Evolutionary conservation across 1,140 invertebrate genomes (phyloP), one percentile per base, ranked within the genome.

Genomic region (Leucophenga varia): DNA sequence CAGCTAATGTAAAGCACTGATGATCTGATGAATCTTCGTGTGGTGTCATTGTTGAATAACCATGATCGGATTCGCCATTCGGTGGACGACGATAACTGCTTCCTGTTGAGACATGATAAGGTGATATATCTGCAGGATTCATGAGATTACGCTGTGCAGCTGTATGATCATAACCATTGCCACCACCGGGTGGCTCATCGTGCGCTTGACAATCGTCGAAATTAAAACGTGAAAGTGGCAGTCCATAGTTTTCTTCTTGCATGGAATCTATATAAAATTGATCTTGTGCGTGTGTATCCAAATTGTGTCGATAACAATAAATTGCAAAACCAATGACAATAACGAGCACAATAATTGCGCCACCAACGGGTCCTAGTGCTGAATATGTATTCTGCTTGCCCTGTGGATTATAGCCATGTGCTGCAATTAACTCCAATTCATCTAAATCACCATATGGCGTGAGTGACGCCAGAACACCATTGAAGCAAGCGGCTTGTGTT

Each of bases 31-130:
- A 85, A 65, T 95, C 92, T 55, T 93, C 90, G 57, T 93, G 89
- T 1, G 90, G 91, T 0, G 91, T 95, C 92, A 95, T 95, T 0
- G 93, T 95, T 13, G 91, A 94, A 72, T 96, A 96, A 2, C 93
- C 93, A 72, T 95, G 91, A 77, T 96, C 93, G 21, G 90, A 93
- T 56, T 93, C 91, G 4, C 88, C 89, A 13, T 87, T 85, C 16
- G 89, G 86, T 20, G 89, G 86, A 34, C 91, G 79, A 22, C 89
- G 80, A 61, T 94, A 93, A 42, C 71, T 73, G 42, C 71, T 73
- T 2, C 81, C 82, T 1, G 90, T 89, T 10, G 90, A 86, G 32
- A 95, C 86, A 35, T 90, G 84, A 68, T 95, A 95, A 0, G 93
- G 93, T 1, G 91, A 94, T 49, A 93, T 85, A 3, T 87, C 85